Evolutionary conservation across 2,797 vertebrate genomes (phyloP), one percentile per base, ranked within the genome.

Genomic region (Syngnathus acus): DNA sequence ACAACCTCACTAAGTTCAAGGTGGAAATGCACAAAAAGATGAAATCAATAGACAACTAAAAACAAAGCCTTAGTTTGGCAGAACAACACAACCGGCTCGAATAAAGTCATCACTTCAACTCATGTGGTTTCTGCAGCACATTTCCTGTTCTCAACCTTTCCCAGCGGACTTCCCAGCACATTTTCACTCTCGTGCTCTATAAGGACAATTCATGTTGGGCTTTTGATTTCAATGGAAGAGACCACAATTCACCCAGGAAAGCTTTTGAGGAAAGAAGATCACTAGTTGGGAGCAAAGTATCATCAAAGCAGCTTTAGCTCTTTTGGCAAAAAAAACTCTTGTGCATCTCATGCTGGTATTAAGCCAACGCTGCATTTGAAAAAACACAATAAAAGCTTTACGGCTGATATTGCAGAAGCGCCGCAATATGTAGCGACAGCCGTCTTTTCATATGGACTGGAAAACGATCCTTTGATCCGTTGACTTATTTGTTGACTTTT

Each of bases 1-100:
- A 69, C 55, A 45, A 65, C 66, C 70, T 45, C 39, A 54, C n/a
- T 6, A 43, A 40, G n/a, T 53, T 70, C 23, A 65, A 6, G 16
- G 6, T 10, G 58, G 57, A 68, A 71, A 42, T 32, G 47, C 17
- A 50, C 62, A 50, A 19, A 32, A n/a, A 47, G 39, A 43, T 62
- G n/a, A 48, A 38, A 37, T 50, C 23, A 64, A 64, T 62, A 43
- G 19, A 43, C 6, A 14, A 6, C 9, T 8, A 23, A 57, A 26
- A 57, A 43, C 19, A 21, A 62, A 43, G n/a, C 6, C 6, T 16
- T 42, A 16, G 40, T 43, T n/a, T n/a, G 8, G 50, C 50, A n/a
- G 8, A 9, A 9, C 13, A 45, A 45, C 48, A 50, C 9, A 4
- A 21, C 1, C 26, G 6, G 14, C 54, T 57, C 4, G 32, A 32